phyloP scores from a whole-genome alignment of 2,113 vertebrate genomes.

The Sinocyclocheilus rhinocerous region DNA sequence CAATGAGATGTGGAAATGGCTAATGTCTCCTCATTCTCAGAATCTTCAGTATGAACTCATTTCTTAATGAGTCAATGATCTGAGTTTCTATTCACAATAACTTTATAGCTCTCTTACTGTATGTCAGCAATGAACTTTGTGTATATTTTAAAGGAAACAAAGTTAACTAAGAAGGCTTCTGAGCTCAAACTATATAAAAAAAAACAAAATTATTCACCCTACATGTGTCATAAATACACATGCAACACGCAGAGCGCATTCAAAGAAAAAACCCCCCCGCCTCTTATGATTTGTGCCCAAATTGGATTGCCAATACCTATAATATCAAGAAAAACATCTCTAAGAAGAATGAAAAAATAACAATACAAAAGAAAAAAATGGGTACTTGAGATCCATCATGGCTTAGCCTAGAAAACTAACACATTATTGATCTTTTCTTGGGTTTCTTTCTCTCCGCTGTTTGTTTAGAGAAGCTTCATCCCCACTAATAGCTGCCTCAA shows the following conservation, averaged over 20 bases:
- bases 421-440: slow-evolving; percentile 75
- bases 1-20: neutral
- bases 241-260: slow-evolving; percentile 24
- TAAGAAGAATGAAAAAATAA: slow-evolving; percentile 48
- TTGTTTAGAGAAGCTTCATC: slow-evolving; percentile 82
- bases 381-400: slow-evolving; percentile 70
- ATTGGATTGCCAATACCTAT: slow-evolving; percentile 75
- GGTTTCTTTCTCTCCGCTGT: slow-evolving; percentile 67
- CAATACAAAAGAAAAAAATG: slow-evolving; percentile 73
- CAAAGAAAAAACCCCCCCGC: slow-evolving; percentile 61
- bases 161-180: neutral
- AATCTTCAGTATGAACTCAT: neutral
- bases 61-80: too few relatives aligned
- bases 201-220: slow-evolving; percentile 53
- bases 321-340: slow-evolving; percentile 63
- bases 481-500: slow-evolving; percentile 79
- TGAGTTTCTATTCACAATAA: too few relatives aligned
- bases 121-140: neutral
- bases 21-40: neutral
- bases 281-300: slow-evolving; percentile 64
- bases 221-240: slow-evolving; percentile 57
- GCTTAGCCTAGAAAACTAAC: slow-evolving; percentile 74
- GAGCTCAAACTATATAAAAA: neutral
- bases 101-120: neutral
- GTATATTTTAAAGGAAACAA: neutral